Conservation (phyloP, 2,113 vertebrate genomes). For the Takifugu flavidus region DNA sequence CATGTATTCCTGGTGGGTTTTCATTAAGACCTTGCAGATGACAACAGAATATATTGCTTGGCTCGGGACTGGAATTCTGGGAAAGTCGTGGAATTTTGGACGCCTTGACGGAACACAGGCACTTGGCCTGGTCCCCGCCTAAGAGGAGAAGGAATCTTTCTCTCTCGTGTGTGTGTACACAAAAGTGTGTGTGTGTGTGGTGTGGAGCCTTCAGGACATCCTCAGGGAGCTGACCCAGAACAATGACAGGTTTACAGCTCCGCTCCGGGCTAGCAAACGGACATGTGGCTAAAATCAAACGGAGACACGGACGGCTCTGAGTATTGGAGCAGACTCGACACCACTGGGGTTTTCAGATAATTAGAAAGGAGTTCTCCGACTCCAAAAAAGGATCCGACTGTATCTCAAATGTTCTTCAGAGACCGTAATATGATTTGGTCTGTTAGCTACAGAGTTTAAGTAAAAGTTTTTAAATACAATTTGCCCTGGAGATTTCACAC, state of each 20-base stretch:
- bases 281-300: slow-evolving; percentile 45
- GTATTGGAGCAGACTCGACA: slow-evolving; percentile 29
- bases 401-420: no score
- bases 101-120: slow-evolving; percentile 73
- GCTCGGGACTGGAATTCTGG: slow-evolving; percentile 61
- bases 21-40: slow-evolving; percentile 63
- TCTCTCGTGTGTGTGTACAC: slow-evolving; percentile 31
- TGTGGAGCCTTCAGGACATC: slow-evolving; percentile 41
- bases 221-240: slow-evolving; percentile 59
- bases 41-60: slow-evolving; percentile 73
- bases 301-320: slow-evolving; percentile 22
- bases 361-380: not conserved
- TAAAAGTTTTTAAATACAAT: no score
- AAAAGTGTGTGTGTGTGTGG: slow-evolving; percentile 17
- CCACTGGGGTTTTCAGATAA: not conserved
- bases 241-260: slow-evolving; percentile 64
- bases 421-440: no score
- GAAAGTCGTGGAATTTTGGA: slow-evolving; percentile 78
- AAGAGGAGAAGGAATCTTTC: slow-evolving; percentile 27
- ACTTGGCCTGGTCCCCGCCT: slow-evolving; percentile 44
- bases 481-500: not conserved
- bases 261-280: slow-evolving; percentile 17
- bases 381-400: no score
- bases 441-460: no score
- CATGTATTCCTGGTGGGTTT: slow-evolving; percentile 54